Base-by-base conservation (phyloP, 2,888 invertebrate species). In the Lasius platythorax region DNA sequence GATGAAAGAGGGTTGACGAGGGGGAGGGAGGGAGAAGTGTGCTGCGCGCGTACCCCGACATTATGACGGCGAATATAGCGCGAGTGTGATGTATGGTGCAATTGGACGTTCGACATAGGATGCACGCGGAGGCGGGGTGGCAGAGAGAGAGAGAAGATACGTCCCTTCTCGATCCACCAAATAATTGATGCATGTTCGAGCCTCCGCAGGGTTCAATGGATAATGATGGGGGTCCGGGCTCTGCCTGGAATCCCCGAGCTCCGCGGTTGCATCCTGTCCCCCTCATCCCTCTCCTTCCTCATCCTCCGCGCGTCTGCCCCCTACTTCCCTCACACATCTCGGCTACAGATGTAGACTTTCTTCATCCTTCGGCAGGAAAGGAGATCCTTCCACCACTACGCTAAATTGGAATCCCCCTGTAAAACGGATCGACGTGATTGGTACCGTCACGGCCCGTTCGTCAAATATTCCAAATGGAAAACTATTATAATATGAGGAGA, bases 181-280 rank as follows among this genome's bases (percentile, higher is more conserved):
- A 92, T 92, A 92, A 92, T 92, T 91, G 92, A 93, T 92, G 93
- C 92, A 91, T 88, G 91, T 91, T 88, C 84, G 84, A 88, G 86
- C 87, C 88, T 89, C 86, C 88, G 87, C 87, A 70, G 87, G 89
- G 74, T 91, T 90, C 92, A 91, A 87, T 87, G 88, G 87, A 85
- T 92, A 92, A 92, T 91, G 87, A 91, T 87, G 90, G 92, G 89
- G 91, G 86, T 89, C 79, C 81, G 56, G 66, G 40, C 68, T 63
- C 70, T 74, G 72, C 74, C 82, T 84, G 83, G 74, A 67, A 87
- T 74, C 85, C 85, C 81, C 82, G 63, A 68, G 79, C 74, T 63
- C 64, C 79, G 68, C 74, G 73, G 87, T 87, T 82, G 73, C 88
- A 75, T 87, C 78, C 83, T 75, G 61, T 61, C 66, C 82, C 58